A percentile compares a stretch with the other conserved stretches of the same genome.
These are phyloP conservation scores for Lasioglossum oenotherae DNA, from an alignment of 2,888 invertebrate species.

Conservation along the genomic window DNA sequence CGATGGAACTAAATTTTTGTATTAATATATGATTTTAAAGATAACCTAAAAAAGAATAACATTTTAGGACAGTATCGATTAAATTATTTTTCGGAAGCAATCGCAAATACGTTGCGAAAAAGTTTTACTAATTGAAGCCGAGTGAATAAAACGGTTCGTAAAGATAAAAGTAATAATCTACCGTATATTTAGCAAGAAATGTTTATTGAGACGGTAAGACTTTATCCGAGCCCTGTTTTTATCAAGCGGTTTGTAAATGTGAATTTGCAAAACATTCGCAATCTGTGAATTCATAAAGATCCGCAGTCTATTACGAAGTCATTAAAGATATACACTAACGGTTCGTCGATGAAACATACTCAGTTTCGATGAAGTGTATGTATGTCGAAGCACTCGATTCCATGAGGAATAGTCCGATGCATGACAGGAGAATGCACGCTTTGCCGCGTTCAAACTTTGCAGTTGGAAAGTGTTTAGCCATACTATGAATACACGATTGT, in stretches of 20 bases:
- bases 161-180: background rate
- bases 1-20: too few species aligned
- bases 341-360: background rate
- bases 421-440: background rate
- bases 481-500: conserved; percentile 9
- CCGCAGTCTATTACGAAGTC: background rate
- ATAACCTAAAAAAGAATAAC: background rate
- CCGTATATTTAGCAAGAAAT: background rate
- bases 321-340: background rate
- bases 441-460: background rate
- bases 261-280: background rate
- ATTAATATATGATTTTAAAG: too few species aligned
- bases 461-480: conserved; percentile 2
- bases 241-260: background rate
- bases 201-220: background rate
- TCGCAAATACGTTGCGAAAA: background rate
- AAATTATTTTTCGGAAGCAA: background rate
- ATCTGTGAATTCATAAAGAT: background rate
- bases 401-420: background rate
- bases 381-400: background rate
- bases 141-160: background rate
- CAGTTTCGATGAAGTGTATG: background rate
- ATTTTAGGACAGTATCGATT: background rate
- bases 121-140: background rate
- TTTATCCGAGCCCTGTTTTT: background rate